These are phyloP conservation scores for Sciurus niger DNA, from an alignment of 2,113 vertebrate genomes.

Conservation along the genomic window DNA sequence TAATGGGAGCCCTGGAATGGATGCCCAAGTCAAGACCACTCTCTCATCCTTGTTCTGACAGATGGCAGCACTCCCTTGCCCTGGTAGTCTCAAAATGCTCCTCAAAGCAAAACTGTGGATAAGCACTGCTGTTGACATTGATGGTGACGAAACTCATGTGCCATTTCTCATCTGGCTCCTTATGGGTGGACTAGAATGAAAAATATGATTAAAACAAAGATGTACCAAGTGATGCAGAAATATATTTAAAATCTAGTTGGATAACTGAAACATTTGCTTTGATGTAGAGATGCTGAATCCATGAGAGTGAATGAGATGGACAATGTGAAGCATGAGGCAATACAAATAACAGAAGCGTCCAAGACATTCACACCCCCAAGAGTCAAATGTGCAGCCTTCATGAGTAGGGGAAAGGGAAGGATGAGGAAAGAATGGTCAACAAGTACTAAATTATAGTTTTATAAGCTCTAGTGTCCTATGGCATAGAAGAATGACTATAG, in stretches of 20 bases:
- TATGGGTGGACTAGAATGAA: background rate
- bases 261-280: conserved; percentile 34
- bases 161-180: background rate
- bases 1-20: background rate
- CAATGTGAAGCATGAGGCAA: background rate
- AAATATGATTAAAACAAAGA: background rate
- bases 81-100: background rate
- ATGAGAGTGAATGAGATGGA: background rate
- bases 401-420: background rate
- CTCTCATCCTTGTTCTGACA: background rate
- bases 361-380: background rate
- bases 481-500: background rate
- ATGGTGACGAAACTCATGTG: background rate
- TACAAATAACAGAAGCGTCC: background rate
- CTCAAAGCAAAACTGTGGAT: background rate
- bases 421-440: too few species aligned
- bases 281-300: background rate
- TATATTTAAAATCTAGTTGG: conserved; percentile 4
- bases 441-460: background rate
- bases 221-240: background rate
- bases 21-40: background rate
- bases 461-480: background rate
- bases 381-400: background rate
- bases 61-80: background rate
- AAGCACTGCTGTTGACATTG: background rate